Conservation (phyloP, 2,113 vertebrate genomes). For the Scytalopus superciliaris region DNA sequence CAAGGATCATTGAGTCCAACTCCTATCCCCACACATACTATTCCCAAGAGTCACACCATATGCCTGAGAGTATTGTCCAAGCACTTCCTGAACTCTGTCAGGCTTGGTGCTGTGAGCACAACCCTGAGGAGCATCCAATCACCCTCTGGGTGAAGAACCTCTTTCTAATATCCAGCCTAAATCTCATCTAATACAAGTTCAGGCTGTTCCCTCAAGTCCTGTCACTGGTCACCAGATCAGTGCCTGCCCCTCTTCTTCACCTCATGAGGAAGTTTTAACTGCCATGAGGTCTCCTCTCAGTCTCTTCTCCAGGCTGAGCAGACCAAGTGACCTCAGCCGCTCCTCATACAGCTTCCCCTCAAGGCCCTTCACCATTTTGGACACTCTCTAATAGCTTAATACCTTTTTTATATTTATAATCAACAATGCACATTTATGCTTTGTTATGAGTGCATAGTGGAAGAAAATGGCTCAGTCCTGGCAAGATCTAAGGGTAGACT, state of each 20-base stretch:
- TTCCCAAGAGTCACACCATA: not conserved
- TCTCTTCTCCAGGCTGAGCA: not conserved
- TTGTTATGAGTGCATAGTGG: not conserved
- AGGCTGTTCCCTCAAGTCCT: not conserved
- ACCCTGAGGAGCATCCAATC: not conserved
- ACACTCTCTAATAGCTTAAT: not conserved
- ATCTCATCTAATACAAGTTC: not conserved
- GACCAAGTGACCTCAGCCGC: not conserved
- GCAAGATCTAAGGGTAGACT: not conserved
- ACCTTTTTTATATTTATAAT: not conserved
- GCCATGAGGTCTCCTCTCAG: not conserved
- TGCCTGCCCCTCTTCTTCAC: not conserved
- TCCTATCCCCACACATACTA: not conserved
- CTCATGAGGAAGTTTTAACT: not conserved
- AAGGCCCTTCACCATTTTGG: not conserved
- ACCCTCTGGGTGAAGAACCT: not conserved
- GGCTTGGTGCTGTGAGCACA: not conserved
- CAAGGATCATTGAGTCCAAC: not conserved
- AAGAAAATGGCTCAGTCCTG: not conserved
- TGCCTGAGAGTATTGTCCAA: not conserved
- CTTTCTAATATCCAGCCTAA: not conserved
- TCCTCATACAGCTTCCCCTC: not conserved
- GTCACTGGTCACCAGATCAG: not conserved
- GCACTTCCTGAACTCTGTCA: not conserved
- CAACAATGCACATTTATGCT: not conserved